Evolutionary conservation across 1,140 invertebrate genomes (phyloP), one percentile per base, ranked within the genome.

Genomic region (Onthophagus taurus): DNA sequence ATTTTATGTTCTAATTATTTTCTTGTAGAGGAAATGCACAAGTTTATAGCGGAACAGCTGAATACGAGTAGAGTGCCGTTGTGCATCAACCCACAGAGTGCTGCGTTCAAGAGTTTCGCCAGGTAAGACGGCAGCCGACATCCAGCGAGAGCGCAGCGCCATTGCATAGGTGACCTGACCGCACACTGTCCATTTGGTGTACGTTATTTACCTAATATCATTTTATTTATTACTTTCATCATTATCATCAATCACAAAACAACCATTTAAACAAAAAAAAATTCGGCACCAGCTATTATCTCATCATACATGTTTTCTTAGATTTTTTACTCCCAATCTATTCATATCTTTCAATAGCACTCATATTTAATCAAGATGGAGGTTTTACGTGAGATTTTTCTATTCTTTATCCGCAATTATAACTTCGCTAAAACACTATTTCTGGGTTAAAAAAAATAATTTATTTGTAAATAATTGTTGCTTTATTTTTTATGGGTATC

Each of bases 1-100:
- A 35, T 17, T 19, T 19, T 21, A 3, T 19, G 45, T 44, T 57
- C 52, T n/a, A n/a, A n/a, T n/a, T n/a, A n/a, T n/a, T n/a, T 53
- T 72, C 50, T 76, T 80, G 42, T 83, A 92, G 93, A 97, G 77
- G 87, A 93, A 76, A 87, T 99, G 74, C 91, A 97, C 76, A 93
- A 92, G 75, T 97, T 97, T 72, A 96, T 98, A 67, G 82, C 87
- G 53, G 92, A 97, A 67, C 91, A 95, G 67, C 78, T 96, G 62
- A 88, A 89, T 64, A 88, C 86, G 55, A 86, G 85, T 60, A 80
- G 90, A 47, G 91, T 98, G 47, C 95, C 96, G 52, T 76, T 99
- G 42, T 98, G 94, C 75, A 97, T 99, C 72, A 99, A 99, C 76
- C 96, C 94, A 50, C 91, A 96, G 72, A 97, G 93, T 55, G 92